phyloP scores from a whole-genome alignment of 23 tunicate genomes.

The Pegea sp. region DNA sequence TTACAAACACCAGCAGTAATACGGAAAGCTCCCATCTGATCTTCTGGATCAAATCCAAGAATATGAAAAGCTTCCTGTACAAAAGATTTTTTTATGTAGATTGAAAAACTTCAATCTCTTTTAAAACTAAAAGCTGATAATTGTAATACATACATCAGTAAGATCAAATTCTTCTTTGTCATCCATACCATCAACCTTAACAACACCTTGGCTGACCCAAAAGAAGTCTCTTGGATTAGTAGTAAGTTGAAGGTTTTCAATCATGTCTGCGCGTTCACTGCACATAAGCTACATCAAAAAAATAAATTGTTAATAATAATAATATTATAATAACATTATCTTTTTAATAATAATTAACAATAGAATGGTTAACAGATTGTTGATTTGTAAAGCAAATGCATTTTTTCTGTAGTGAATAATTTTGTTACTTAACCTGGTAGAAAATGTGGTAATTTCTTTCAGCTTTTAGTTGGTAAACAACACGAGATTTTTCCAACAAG shows the following conservation, averaged over 20 bases:
- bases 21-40: constrained; percentile 66
- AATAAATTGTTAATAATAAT: neutral
- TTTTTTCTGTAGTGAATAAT: neutral
- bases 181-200: constrained; percentile 77
- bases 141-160: constrained; percentile 81
- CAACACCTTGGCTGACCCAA: constrained; percentile 78
- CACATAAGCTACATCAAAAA: neutral
- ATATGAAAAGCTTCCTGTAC: constrained; percentile 81
- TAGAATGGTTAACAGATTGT: neutral
- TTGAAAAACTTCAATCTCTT: no score
- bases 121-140: no score
- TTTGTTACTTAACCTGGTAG: constrained; percentile 50
- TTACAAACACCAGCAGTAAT: constrained; percentile 90
- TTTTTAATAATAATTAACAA: no score
- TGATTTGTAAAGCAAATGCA: neutral
- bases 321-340: no score
- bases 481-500: constrained; percentile 82
- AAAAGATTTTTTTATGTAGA: no score
- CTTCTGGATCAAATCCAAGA: constrained; percentile 84
- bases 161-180: constrained; percentile 60
- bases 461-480: constrained; percentile 71
- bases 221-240: constrained; percentile 57
- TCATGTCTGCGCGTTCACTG: neutral
- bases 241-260: constrained; percentile 18
- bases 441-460: constrained; percentile 92